phyloP scores from a whole-genome alignment of 1,140 invertebrate genomes.

The Drosophila bocki region DNA sequence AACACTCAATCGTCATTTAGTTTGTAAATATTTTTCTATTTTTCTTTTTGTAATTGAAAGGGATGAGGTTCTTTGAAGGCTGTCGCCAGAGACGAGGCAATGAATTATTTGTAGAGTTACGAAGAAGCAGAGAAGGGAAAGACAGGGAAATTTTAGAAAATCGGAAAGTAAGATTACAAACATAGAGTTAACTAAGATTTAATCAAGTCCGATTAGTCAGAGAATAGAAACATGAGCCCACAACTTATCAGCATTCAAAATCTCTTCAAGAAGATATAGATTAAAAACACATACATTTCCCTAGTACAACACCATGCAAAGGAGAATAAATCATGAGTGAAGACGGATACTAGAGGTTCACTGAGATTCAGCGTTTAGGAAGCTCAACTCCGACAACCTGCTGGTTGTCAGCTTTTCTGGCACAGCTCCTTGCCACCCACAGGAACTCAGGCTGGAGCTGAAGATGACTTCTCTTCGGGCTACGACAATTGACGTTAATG shows the following conservation, averaged over 20 bases:
- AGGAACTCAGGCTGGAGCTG: slow-evolving; percentile 43
- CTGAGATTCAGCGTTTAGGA: slow-evolving; percentile 9
- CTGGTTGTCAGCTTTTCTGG: slow-evolving; percentile 10
- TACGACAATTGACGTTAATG: slow-evolving; percentile 79
- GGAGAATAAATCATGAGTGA: slow-evolving; percentile 1
- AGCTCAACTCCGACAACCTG: slow-evolving; percentile 41
- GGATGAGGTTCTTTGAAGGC: too few species aligned
- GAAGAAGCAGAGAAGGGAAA: too few species aligned
- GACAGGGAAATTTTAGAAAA: not conserved
- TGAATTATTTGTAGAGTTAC: not conserved
- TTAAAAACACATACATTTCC: not conserved
- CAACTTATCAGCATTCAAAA: too few species aligned
- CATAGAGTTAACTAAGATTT: too few species aligned
- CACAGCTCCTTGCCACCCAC: slow-evolving; percentile 3
- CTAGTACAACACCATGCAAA: not conserved
- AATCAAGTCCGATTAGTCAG: too few species aligned
- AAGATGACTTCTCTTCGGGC: slow-evolving; percentile 48
- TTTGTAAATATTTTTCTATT: slow-evolving; percentile 3
- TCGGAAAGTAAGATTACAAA: not conserved
- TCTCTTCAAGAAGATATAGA: too few species aligned
- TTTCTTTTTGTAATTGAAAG: not conserved
- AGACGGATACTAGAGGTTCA: not conserved
- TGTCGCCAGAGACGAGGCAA: not conserved
- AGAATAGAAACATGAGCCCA: too few species aligned
- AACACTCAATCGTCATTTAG: slow-evolving; percentile 50